Evolutionary conservation across 2,888 invertebrate species (phyloP), one percentile per base, ranked within the genome.

Genomic region (Standfussiana lucernea): DNA sequence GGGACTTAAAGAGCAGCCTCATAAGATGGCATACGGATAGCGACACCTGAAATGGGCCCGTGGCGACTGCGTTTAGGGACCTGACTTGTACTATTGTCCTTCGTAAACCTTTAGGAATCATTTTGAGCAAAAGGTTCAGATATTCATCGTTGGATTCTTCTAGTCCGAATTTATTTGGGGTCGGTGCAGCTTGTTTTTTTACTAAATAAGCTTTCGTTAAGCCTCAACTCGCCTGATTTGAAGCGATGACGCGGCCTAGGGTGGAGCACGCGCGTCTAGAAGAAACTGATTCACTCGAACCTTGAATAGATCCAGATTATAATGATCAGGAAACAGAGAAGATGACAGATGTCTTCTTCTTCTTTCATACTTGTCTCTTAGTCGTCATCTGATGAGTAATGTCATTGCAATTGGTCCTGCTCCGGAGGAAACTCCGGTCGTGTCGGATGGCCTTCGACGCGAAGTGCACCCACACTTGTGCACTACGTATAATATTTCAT

Each of bases 11-110:
- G 70, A 67, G 28, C 76, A 66, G 70, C 84, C 68, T 84, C 76
- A 78, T 86, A 79, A 74, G 32, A 40, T 53, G 77, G 68, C 66
- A 71, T 37, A 62, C 53, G 65, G 37, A 71, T 40, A 68, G 65
- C 71, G 79, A 84, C 81, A 88, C 75, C 71, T 78, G 75, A 65
- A 72, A 77, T 82, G 21, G 74, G 50, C 65, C 75, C 79, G 35
- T 1, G 61, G 47, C 50, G 74, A 75, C 15, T 47, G 64, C 24
- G 79, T 62, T 78, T 59, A 70, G 50, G 69, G 77, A 61, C 42
- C 50, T 35, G 15, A 8, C n/a, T 37, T 3, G 0, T 68, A 5
- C 53, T 61, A 47, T 59, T 62, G 35, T 37, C 28, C 11, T 72
- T 72, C 37, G 61, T 35, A 50, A 8, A 10, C 40, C 18, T 21